Conservation (phyloP, 2,113 vertebrate species). For the Hiodon alosoides region DNA sequence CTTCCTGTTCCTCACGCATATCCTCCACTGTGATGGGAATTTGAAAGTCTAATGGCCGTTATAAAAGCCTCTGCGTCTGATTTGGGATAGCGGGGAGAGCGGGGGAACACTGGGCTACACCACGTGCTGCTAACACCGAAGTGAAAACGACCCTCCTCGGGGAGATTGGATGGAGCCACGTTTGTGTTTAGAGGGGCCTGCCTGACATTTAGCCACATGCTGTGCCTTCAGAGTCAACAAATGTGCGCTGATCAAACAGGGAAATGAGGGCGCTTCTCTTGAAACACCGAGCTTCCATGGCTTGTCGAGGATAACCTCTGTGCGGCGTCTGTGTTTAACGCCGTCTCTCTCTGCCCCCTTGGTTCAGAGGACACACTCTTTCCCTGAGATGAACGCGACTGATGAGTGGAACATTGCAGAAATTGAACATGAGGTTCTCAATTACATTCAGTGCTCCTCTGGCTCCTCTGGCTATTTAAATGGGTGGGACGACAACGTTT, state of each 20-base stretch:
- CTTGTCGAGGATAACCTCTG: conserved; percentile 17
- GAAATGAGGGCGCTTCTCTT: conserved; percentile 14
- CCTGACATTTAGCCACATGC: conserved; percentile 35
- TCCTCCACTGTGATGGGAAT: conserved; percentile 11
- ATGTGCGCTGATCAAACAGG: conserved; percentile 23
- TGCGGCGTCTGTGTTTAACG: conserved; percentile 25
- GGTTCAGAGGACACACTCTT: neutral
- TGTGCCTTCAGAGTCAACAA: conserved; percentile 17
- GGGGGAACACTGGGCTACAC: conserved; percentile 1
- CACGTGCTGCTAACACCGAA: neutral
- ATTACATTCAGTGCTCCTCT: neutral
- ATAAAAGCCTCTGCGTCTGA: neutral
- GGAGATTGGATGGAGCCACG: neutral
- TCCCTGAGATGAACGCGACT: too few species aligned
- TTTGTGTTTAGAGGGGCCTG: conserved; percentile 26
- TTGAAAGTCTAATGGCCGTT: conserved; percentile 17
- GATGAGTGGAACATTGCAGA: too few species aligned
- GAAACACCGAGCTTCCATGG: conserved; percentile 14
- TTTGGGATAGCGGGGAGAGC: conserved; percentile 14
- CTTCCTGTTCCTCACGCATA: conserved; percentile 1
- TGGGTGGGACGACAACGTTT: too few species aligned
- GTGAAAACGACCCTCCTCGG: conserved; percentile 3
- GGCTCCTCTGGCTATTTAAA: too few species aligned
- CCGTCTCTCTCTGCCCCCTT: conserved; percentile 13
- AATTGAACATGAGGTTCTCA: too few species aligned